Evolutionary conservation across 2,888 invertebrate species (phyloP).

Genomic region (Operophtera brumata): DNA sequence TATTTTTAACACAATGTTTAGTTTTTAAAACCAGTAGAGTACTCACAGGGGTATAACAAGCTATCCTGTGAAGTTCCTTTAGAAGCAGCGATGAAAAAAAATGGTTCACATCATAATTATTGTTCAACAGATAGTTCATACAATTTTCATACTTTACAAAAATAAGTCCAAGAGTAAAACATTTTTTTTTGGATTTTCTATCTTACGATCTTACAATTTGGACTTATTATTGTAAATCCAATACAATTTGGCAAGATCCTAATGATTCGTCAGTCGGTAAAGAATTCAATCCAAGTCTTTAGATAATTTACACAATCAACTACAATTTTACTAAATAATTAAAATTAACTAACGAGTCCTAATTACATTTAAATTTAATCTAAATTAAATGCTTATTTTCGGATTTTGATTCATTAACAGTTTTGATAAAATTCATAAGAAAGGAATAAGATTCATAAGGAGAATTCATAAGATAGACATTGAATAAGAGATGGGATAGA

Average conservation of each 20-base stretch:
- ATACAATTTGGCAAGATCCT: constrained; percentile 68
- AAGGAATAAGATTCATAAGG: neutral
- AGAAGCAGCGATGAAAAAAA: constrained; percentile 57
- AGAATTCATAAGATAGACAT: neutral
- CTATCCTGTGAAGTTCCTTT: constrained; percentile 83
- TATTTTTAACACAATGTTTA: no score
- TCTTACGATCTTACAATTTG: constrained; percentile 33
- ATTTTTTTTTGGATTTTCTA: constrained; percentile 32
- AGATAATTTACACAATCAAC: constrained; percentile 30
- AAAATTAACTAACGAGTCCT: constrained; percentile 21
- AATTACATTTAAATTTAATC: constrained; percentile 18
- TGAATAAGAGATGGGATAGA: neutral
- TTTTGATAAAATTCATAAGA: neutral
- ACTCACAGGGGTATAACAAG: constrained; percentile 84
- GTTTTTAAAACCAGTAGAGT: constrained; percentile 33
- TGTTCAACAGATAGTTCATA: constrained; percentile 30
- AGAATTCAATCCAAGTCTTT: constrained; percentile 49
- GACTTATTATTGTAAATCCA: constrained; percentile 35
- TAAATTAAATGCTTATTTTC: constrained; percentile 36
- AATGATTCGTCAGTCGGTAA: constrained; percentile 58
- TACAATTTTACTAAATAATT: constrained; percentile 35
- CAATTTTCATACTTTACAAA: constrained; percentile 34
- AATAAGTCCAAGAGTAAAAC: constrained; percentile 39
- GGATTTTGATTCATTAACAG: constrained; percentile 24
- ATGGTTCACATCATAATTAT: constrained; percentile 38